phyloP scores from a whole-genome alignment of 2,113 vertebrate species.

The Leptosomus discolor region DNA sequence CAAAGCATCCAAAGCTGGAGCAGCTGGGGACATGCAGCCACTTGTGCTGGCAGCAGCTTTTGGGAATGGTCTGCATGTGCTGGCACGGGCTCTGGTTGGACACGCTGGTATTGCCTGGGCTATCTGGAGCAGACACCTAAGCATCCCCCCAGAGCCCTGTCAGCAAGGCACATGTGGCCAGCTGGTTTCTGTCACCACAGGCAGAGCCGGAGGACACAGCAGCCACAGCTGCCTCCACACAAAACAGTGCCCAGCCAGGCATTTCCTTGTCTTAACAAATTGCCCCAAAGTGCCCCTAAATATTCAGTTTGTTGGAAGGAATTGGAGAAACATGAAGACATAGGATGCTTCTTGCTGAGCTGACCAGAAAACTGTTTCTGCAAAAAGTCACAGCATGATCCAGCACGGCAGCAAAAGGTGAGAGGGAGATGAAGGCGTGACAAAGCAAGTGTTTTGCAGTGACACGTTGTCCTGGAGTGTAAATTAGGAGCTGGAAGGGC shows the following conservation, averaged over 20 bases:
- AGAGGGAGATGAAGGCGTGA: background rate
- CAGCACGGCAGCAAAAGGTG: background rate
- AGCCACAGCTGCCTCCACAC: background rate
- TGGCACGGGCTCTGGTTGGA: background rate
- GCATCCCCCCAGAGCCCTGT: background rate
- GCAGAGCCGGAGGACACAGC: background rate
- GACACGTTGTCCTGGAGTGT: background rate
- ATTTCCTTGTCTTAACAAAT: background rate
- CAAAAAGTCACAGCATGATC: background rate
- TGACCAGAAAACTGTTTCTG: background rate
- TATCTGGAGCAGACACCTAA: background rate
- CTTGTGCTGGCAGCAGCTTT: background rate
- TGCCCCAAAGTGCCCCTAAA: background rate
- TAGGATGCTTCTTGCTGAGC: background rate
- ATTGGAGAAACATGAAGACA: background rate
- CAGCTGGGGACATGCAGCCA: fast-evolving
- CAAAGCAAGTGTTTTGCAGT: background rate
- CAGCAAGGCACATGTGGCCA: background rate
- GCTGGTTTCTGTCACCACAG: background rate
- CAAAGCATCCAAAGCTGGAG: background rate
- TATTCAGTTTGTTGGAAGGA: background rate
- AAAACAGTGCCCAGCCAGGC: background rate
- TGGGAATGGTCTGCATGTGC: fast-evolving
- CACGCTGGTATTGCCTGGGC: background rate
- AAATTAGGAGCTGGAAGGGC: background rate